These are phyloP conservation scores for Drosophila anomalipes DNA, from an alignment of 2,888 invertebrate species.

Conservation along the genomic window DNA sequence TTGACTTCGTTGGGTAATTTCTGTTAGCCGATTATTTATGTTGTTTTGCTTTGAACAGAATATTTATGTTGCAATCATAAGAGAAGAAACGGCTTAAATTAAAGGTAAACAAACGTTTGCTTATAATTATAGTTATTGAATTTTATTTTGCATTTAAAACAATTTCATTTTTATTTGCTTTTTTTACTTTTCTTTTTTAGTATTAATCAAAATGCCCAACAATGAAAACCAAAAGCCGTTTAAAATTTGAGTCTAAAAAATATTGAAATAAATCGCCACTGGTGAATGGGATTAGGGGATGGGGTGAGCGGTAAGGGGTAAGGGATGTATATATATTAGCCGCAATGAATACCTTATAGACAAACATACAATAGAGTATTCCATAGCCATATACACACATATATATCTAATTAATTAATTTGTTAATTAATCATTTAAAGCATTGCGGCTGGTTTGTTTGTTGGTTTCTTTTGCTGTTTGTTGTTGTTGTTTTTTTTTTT, in stretches of 20 bases:
- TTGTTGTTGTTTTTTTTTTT: background rate
- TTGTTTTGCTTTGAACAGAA: conserved; percentile 7
- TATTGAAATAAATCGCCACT: conserved; percentile 31
- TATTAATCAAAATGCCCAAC: conserved; percentile 66
- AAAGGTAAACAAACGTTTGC: conserved; percentile 24
- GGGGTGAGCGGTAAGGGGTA: background rate
- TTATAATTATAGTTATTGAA: conserved; percentile 55
- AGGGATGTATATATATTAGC: conserved; percentile 18
- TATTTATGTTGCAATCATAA: conserved; percentile 7
- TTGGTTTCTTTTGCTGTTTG: conserved; percentile 7
- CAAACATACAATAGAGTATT: conserved; percentile 6
- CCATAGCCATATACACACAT: conserved; percentile 40
- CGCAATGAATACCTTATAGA: conserved; percentile 36
- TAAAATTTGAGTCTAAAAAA: conserved; percentile 42
- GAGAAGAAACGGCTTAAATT: conserved; percentile 35
- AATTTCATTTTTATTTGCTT: conserved; percentile 31
- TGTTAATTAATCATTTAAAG: conserved; percentile 33
- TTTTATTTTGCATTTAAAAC: conserved; percentile 69
- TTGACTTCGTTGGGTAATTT: conserved; percentile 38
- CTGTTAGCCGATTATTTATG: conserved; percentile 17
- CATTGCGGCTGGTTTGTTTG: conserved; percentile 33
- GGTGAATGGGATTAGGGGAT: background rate
- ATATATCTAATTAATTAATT: conserved; percentile 15
- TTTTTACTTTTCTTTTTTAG: conserved; percentile 28
- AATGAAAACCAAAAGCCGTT: conserved; percentile 70